Evolutionary conservation across 1,140 invertebrate species (phyloP).

Genomic region (Mycetomoellerius zeteki): DNA sequence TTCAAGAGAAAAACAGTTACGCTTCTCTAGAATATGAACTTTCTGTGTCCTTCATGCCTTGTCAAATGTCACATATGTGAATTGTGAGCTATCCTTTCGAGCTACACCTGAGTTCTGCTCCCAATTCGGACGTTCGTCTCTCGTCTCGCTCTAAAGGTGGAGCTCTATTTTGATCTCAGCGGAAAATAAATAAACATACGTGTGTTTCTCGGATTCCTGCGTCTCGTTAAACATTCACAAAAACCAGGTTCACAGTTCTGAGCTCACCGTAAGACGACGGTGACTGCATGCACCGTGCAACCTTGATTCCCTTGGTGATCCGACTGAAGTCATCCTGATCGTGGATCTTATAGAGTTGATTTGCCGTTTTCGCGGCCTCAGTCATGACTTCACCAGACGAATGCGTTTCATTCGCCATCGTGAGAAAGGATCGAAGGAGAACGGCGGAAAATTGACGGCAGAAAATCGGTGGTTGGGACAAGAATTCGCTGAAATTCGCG

Average conservation of each 20-base stretch:
- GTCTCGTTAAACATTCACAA: neutral
- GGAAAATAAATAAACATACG: neutral
- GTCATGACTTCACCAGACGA: neutral
- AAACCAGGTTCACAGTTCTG: neutral
- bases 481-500: too few relatives aligned
- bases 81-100: neutral
- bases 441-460: neutral
- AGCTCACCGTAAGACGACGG: conserved; percentile 84
- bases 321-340: conserved; percentile 87
- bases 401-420: neutral
- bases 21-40: neutral
- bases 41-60: neutral
- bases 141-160: too few relatives aligned
- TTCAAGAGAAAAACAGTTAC: neutral
- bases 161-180: neutral
- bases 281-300: conserved; percentile 89
- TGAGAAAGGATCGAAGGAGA: neutral
- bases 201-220: neutral
- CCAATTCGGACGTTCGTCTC: neutral
- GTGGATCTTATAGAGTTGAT: conserved; percentile 86
- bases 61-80: neutral
- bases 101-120: neutral
- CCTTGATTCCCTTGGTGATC: conserved; percentile 88
- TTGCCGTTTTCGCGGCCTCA: conserved; percentile 67
- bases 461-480: neutral